Evolutionary conservation across 2,888 invertebrate species (phyloP).

Genomic region (Drosophila paranaensis): DNA sequence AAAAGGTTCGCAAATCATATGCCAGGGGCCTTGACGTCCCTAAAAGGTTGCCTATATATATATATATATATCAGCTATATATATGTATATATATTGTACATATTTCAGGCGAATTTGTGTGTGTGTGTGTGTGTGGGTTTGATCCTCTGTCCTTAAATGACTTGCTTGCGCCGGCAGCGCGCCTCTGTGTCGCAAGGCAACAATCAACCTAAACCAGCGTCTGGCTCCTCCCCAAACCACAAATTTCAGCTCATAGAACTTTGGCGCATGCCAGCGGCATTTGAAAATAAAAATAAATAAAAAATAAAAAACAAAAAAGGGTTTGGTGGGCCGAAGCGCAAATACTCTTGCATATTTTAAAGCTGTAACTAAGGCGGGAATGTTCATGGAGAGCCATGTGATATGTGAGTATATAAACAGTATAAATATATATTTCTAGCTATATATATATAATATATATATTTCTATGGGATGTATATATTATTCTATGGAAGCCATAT

Average conservation of each 20-base stretch:
- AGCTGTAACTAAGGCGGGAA: background rate
- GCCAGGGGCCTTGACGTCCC: constrained; percentile 35
- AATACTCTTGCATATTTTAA: constrained; percentile 10
- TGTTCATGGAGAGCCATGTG: background rate
- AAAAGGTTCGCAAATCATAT: constrained; percentile 42
- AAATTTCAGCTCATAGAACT: constrained; percentile 60
- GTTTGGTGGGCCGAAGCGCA: background rate
- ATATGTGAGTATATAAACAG: no score
- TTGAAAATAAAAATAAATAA: constrained; percentile 36
- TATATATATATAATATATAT: background rate
- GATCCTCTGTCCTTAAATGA: constrained; percentile 61
- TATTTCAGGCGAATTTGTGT: background rate
- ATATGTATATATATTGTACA: constrained; percentile 3
- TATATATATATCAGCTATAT: constrained; percentile 27
- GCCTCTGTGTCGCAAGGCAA: constrained; percentile 24
- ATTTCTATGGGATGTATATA: no score
- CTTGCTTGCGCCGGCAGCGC: constrained; percentile 49
- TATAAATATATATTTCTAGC: background rate
- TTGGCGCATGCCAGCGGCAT: constrained; percentile 58
- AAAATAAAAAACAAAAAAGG: background rate
- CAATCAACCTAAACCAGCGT: constrained; percentile 19
- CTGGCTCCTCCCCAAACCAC: constrained; percentile 10
- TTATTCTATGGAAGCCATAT: background rate
- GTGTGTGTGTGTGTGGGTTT: constrained; percentile 32
- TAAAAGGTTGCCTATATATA: constrained; percentile 50